Evolutionary conservation across 2,113 vertebrate genomes (phyloP).

Genomic region (Lichenostomus cassidix): DNA sequence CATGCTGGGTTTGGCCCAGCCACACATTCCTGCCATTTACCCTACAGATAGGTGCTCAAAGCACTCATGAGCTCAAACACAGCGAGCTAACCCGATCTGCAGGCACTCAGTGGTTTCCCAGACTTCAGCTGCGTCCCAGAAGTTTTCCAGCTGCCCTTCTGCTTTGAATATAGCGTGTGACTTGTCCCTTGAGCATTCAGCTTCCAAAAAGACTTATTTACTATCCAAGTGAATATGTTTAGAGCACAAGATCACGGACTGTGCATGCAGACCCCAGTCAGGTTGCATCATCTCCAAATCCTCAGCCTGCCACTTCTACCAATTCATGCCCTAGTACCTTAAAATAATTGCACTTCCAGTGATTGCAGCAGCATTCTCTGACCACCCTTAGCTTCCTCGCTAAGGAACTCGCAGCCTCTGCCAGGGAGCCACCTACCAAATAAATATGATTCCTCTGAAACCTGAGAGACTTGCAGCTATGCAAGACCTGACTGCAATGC

Average conservation of each 20-base stretch:
- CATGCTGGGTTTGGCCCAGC: not conserved
- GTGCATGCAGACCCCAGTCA: not conserved
- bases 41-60: not conserved
- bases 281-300: not conserved
- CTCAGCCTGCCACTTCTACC: not conserved
- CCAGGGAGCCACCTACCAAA: not conserved
- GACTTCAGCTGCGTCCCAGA: not conserved
- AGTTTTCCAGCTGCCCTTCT: conserved; percentile 16
- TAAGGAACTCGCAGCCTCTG: not conserved
- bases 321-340: not conserved
- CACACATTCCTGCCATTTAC: not conserved
- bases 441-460: not conserved
- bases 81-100: fast-evolving
- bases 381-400: not conserved
- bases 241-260: not conserved
- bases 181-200: not conserved
- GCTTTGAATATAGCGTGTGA: not conserved
- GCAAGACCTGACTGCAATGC: not conserved
- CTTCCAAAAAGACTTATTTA: not conserved
- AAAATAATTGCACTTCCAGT: conserved; percentile 12
- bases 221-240: not conserved
- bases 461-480: not conserved
- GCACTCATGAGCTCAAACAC: not conserved
- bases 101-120: not conserved
- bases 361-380: not conserved